Base-by-base conservation (phyloP, 1,140 invertebrate species). In the Drosophila kurseongensis region DNA sequence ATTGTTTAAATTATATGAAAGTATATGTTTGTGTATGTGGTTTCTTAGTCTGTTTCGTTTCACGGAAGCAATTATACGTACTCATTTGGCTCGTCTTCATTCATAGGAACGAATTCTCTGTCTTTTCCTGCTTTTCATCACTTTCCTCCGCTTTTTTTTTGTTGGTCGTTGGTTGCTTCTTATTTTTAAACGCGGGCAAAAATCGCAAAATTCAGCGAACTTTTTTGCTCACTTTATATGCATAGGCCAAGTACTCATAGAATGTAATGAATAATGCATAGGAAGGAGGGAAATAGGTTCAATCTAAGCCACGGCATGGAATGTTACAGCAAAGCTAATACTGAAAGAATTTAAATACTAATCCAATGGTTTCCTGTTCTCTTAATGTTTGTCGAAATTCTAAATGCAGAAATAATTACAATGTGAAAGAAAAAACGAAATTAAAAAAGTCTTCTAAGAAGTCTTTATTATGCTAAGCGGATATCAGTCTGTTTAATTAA, bases 51-150 rank as follows among this genome's bases (percentile, higher is more conserved):
- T 63, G 71, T 48, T 75, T 80, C 58, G 29, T 83, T 83, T 83
- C 79, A 81, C 71, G 83, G 84, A 88, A 88, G 80, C 67, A 88
- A 88, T 86, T 86, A 86, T 48, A 78, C 42, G 36, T 50, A 73
- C 56, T 73, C 38, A 56, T 35, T 51, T 27, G 69, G 38, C 45
- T 55, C 60, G 45, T 45, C 52, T 62, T 47, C 65, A 66, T 58
- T 80, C 81, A 73, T 55, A 40, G 56, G 44, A 69, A 82, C 67
- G 67, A 42, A 63, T 63, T 36, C 32, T 7, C 50, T 35, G 29
- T 16, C 50, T 36, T 74, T 57, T 69, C 35, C 51, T 18, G 38
- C 38, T 50, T 45, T 47, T 47, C 48, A n/a, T 14, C 27, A 36
- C 9, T 51, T 51, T 51, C 14, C 8, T 2, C 3, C 4, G 8